These are phyloP conservation scores for Lynx canadensis DNA, from an alignment of 2,113 vertebrate species.

Conservation along the genomic window DNA sequence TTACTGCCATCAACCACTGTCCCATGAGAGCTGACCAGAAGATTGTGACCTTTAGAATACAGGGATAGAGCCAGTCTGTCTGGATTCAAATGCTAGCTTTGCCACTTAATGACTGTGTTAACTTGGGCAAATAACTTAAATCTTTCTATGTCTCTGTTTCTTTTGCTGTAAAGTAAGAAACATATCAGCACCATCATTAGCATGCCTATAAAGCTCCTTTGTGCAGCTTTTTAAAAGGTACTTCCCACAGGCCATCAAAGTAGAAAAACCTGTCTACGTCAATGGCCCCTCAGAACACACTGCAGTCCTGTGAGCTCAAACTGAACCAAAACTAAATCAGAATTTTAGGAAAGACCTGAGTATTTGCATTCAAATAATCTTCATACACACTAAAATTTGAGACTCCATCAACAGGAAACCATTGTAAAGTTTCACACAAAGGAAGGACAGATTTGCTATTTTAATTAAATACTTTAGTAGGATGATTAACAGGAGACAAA, in stretches of 20 bases:
- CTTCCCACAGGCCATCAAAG: neutral
- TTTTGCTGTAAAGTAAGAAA: constrained; percentile 1
- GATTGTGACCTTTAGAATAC: neutral
- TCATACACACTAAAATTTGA: neutral
- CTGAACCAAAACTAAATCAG: neutral
- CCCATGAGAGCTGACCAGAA: neutral
- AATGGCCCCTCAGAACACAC: neutral
- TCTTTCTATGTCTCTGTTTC: neutral
- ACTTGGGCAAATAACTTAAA: neutral
- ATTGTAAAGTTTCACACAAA: neutral
- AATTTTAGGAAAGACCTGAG: neutral
- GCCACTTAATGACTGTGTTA: neutral
- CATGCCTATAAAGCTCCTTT: neutral
- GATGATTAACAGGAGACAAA: neutral
- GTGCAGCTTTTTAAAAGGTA: neutral
- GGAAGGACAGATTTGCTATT: neutral
- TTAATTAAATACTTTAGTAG: neutral
- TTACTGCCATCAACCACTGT: neutral
- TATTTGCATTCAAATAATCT: neutral
- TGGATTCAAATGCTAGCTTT: neutral
- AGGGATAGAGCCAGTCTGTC: neutral
- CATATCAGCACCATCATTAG: neutral
- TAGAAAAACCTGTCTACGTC: neutral
- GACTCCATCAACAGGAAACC: neutral
- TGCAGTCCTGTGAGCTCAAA: neutral